Evolutionary conservation across 2,888 invertebrate genomes (phyloP), one percentile per base, ranked within the genome.

Genomic region (Halocaridina rubra): DNA sequence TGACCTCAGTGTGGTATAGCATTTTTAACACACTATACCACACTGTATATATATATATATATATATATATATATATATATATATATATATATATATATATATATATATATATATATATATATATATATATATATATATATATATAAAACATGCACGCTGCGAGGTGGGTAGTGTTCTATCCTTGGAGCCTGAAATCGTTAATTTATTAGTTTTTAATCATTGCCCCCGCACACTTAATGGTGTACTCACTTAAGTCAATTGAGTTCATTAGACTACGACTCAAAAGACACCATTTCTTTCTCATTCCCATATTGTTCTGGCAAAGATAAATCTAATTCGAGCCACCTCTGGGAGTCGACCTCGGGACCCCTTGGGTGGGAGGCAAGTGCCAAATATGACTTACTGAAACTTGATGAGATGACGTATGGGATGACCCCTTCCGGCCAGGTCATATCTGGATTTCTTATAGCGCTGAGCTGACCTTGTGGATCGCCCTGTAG

Each of bases 361-460:
- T n/a, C 16, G 3, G 2, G 3, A 8, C 7, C 1, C 19, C 2
- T 24, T 24, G 4, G 29, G 4, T 19, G n/a, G 22, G 16, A 30
- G 22, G 4, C n/a, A n/a, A n/a, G n/a, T n/a, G n/a, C n/a, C n/a
- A n/a, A n/a, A n/a, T n/a, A n/a, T n/a, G 3, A 85, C 78, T 81
- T 39, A 85, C 85, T 13, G 64, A 72, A 87, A 16, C 46, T 8
- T 1, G 82, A 61, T 27, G 88, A 87, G 24, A 89, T 87, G 22
- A 84, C 80, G 82, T 89, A 89, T 2, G 88, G 88, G 3, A 89
- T 86, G 16, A 64, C 75, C 2, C 80, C 86, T 10, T 72, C 33
- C 4, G 87, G 88, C 89, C 89, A 89, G 3, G 59, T 29, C 29
- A 19, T 67, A n/a, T 74, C 33, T 1, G 32, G 46, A 33, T 81